These are phyloP conservation scores for Electrona antarctica DNA, from an alignment of 2,113 vertebrate genomes.

Conservation along the genomic window DNA sequence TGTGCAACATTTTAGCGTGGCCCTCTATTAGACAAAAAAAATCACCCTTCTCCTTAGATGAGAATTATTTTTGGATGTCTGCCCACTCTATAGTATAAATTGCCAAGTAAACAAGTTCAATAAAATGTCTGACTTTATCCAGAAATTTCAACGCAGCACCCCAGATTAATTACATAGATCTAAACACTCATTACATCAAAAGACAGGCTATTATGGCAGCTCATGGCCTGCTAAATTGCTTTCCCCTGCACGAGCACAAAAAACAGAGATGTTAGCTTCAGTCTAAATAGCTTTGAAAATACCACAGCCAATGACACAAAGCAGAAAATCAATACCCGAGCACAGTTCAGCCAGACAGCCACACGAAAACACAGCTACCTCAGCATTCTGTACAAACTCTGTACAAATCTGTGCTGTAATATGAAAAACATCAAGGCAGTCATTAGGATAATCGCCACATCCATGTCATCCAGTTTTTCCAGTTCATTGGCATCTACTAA, in stretches of 20 bases:
- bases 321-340: slow-evolving; percentile 56
- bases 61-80: too few species aligned
- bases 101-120: neutral
- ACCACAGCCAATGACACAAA: slow-evolving; percentile 39
- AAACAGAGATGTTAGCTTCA: slow-evolving; percentile 43
- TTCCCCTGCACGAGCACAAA: slow-evolving; percentile 17
- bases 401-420: slow-evolving; percentile 3
- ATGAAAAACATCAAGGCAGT: neutral
- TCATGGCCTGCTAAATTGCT: slow-evolving; percentile 11
- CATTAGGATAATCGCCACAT: slow-evolving; percentile 36
- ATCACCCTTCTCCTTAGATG: too few species aligned
- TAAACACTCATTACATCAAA: slow-evolving; percentile 4
- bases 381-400: neutral
- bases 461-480: slow-evolving; percentile 30
- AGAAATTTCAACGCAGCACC: neutral
- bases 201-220: slow-evolving; percentile 13
- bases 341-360: slow-evolving; percentile 18
- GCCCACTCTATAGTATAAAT: too few species aligned
- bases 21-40: neutral
- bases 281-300: slow-evolving; percentile 41
- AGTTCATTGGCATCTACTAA: neutral
- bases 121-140: neutral
- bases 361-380: slow-evolving; percentile 34
- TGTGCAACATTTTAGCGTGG: neutral
- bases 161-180: slow-evolving; percentile 5